These are phyloP conservation scores for Sylvilagus bachmani DNA, from an alignment of 2,113 vertebrate genomes.

Conservation along the genomic window DNA sequence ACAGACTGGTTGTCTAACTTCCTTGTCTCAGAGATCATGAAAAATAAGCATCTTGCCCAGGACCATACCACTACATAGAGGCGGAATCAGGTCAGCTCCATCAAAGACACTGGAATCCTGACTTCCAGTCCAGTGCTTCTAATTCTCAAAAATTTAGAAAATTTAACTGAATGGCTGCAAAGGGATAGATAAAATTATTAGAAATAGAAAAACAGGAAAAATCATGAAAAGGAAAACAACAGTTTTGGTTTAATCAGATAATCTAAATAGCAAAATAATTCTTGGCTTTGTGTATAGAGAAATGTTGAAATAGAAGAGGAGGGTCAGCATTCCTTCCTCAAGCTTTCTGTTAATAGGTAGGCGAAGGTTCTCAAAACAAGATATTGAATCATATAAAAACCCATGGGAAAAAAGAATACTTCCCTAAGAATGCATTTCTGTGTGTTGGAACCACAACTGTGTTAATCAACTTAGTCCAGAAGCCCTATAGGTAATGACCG, in stretches of 20 bases:
- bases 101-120: not conserved
- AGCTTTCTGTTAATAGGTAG: not conserved
- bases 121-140: not conserved
- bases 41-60: not conserved
- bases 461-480: not conserved
- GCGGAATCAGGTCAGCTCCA: not conserved
- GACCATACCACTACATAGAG: not conserved
- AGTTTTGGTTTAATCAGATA: slow-evolving; percentile 15
- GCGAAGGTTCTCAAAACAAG: not conserved
- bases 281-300: not conserved
- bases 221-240: not conserved
- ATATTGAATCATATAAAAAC: not conserved
- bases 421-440: not conserved
- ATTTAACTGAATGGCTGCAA: not conserved
- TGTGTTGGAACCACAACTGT: not conserved
- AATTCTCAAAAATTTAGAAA: slow-evolving; percentile 41
- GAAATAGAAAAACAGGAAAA: not conserved
- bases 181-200: not conserved
- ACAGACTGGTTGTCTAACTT: not conserved
- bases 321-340: not conserved
- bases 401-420: not conserved
- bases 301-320: not conserved
- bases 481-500: not conserved
- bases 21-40: slow-evolving; percentile 23
- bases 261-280: slow-evolving; percentile 20